Conservation (phyloP, 2,888 invertebrate species). For the Cataglyphis albicans region DNA sequence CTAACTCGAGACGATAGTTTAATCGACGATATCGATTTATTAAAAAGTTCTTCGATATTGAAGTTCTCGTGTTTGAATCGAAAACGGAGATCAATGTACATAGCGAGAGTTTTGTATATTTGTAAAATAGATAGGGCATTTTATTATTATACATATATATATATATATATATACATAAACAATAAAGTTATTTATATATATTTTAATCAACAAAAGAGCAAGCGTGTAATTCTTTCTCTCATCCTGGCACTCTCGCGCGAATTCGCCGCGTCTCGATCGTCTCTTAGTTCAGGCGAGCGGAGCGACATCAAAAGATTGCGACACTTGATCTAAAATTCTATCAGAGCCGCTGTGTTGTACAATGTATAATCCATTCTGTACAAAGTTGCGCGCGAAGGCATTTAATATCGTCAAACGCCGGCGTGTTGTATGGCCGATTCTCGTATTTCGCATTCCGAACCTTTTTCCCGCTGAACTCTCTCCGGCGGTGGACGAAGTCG, state of each 20-base stretch:
- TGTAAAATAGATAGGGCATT: constrained; percentile 83
- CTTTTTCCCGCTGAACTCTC: neutral
- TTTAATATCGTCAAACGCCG: constrained; percentile 55
- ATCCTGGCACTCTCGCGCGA: constrained; percentile 36
- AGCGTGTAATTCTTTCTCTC: constrained; percentile 57
- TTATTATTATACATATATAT: constrained; percentile 71
- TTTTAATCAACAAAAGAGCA: constrained; percentile 79
- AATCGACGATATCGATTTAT: constrained; percentile 74
- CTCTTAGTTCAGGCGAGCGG: constrained; percentile 13
- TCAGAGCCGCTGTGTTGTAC: constrained; percentile 63
- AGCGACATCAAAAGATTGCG: constrained; percentile 1
- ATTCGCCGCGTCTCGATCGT: constrained; percentile 15
- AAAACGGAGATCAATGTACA: constrained; percentile 78
- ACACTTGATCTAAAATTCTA: constrained; percentile 59
- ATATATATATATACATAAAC: constrained; percentile 69
- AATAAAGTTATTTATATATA: constrained; percentile 84
- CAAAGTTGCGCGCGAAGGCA: constrained; percentile 35
- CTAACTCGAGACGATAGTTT: constrained; percentile 78
- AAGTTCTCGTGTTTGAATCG: constrained; percentile 77
- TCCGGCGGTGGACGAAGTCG: constrained; percentile 11
- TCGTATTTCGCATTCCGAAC: neutral
- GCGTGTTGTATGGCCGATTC: constrained; percentile 19
- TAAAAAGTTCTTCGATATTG: constrained; percentile 73
- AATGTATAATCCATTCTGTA: constrained; percentile 51
- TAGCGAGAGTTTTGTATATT: constrained; percentile 83